Base-by-base conservation (phyloP, 2,113 vertebrate genomes). In the Amphiprion ocellaris region DNA sequence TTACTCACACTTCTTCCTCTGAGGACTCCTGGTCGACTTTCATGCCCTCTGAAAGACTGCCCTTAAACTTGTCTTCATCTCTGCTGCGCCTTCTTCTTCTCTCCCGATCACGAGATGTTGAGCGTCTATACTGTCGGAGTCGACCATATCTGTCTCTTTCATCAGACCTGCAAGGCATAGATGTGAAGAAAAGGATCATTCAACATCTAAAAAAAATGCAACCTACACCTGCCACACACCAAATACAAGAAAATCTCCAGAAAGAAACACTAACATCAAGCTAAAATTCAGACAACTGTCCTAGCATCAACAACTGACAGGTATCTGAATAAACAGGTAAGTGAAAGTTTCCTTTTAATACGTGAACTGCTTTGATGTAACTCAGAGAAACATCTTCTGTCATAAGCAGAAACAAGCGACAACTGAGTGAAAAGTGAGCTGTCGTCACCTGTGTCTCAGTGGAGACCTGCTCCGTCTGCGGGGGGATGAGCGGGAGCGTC, bases 41-140 rank as follows among this genome's bases (percentile, higher is more conserved):
- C 98, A 99, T 99, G 69, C 98, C 98, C 92, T 99, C 98, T 14
- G 98, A 99, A 52, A 99, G 96, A 74, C 98, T 99, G 60, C 98
- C 98, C 92, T 99, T 99, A 90, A 98, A 99, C 92, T 97, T 99
- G 89, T 99, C 98, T 93, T 99, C 98, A 63, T 99, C 98, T 91
- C 96, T 95, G 93, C 95, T 97, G 76, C 96, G 95, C 67, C 97
- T 93, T 56, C 96, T 95, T 10, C 96, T 95, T 58, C 96, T 95
- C 49, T 95, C 41, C 0, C 93, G 71, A 21, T 95, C 96, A 1
- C 96, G 95, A 15, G 97, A 99, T 26, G 86, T 94, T 14, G 97
- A 98, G 46, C 96, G 94, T n/a, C 96, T 92, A 79, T 96, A 96
- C 79, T 97, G 93, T n/a, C 97, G 94, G 76, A 95, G 93, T 33